Evolutionary conservation across 2,888 invertebrate genomes (phyloP), one percentile per base, ranked within the genome.

Genomic region (Morpho helenor): DNA sequence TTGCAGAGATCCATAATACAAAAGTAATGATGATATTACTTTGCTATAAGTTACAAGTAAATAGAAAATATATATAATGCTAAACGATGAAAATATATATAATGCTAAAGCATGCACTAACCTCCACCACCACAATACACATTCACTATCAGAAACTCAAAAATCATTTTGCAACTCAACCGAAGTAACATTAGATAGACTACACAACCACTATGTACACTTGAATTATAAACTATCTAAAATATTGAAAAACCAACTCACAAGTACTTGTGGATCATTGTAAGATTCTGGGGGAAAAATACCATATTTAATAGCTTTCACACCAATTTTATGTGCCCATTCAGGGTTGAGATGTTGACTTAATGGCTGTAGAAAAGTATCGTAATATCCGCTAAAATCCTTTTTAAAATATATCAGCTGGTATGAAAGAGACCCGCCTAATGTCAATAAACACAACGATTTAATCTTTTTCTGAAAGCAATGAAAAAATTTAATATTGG

Each of bases 351-450:
- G 71, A 8, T 91, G 77, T 64, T 94, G 94, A 39, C 94, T 86
- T 0, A 93, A 44, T 0, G 97, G 97, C 92, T 96, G 94, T 2
- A 96, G 73, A 60, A 94, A 77, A 60, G 94, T 88, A 53, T 92
- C 91, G 79, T 97, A 97, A 79, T 97, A 97, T 65, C 93, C 93
- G 74, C 95, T 94, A 76, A 97, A 94, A 65, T 95, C 94, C 71
- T 94, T 94, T 75, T 94, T 95, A 48, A 95, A 81, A 72, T 93
- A 94, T 59, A 95, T 85, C 0, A 93, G 94, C 59, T 92, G 90
- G 77, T 95, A 96, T 1, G 94, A 84, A 16, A 93, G 74, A 7
- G 92, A 76, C 22, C 96, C 95, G 7, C 95, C 93, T 40, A 92
- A 65, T n/a, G 93, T 92, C 3, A 96, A 84, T 59, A 91, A 85